Base-by-base conservation (phyloP, 1,140 invertebrate species). In the Drosophila lini region DNA sequence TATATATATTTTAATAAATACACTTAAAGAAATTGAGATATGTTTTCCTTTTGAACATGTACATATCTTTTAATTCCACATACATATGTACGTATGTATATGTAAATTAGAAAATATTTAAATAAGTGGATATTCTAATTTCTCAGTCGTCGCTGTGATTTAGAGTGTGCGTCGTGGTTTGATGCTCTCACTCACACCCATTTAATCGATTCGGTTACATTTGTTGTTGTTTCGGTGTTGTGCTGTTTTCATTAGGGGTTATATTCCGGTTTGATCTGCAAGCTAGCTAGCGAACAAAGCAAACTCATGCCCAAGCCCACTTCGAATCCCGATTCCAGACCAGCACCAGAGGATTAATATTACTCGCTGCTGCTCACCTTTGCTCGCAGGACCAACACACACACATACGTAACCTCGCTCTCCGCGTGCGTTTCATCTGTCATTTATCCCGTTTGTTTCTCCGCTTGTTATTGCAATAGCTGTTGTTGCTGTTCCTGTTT, bases 251-350 rank as follows among this genome's bases (percentile, higher is more conserved):
- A 89, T 89, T 89, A 89, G 79, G 83, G 83, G 83, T 88, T 88
- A 89, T 84, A 88, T 84, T 84, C 68, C 84, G 83, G 77, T 82
- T 89, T 84, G 76, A 85, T 82, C 83, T 82, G 74, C 74, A 86
- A 36, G 74, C 69, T 78, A 47, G 44, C 50, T 13, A 28, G 44
- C 50, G 36, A 53, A 78, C 76, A 79, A 73, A 70, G 62, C 56
- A 44, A 41, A 32, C 52, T 41, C 32, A 45, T 60, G 60, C 62
- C 62, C 75, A 77, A 85, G 56, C 58, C 42, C 38, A 36, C 16
- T 53, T 16, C 40, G 48, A 44, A 32, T 69, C 61, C 65, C 65
- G 25, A 40, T 67, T 67, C 65, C 62, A 69, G 65, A 69, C 59
- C 59, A 48, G 59, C 48, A 34, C 60, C 60, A n/a, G 48, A 55